Conservation (phyloP, 2,113 vertebrate genomes). For the Hydropotes inermis region DNA sequence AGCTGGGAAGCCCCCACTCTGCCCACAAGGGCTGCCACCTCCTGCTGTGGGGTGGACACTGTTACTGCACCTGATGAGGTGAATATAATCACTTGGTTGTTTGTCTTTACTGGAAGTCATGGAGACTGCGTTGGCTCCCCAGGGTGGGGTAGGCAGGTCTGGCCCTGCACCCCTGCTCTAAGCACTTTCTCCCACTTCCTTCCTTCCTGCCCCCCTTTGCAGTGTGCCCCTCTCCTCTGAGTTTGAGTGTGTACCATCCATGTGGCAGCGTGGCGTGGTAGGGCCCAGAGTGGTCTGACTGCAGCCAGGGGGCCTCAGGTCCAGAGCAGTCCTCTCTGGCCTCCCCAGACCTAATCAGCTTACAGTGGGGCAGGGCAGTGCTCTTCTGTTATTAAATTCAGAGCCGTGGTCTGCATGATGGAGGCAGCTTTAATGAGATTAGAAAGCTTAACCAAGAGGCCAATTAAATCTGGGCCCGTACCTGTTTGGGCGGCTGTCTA, state of each 20-base stretch:
- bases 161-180: not conserved
- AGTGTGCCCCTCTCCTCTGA: too few species aligned
- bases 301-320: not conserved
- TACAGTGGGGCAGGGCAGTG: slow-evolving; percentile 77
- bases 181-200: not conserved
- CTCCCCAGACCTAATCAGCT: slow-evolving; percentile 73
- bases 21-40: not conserved
- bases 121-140: not conserved
- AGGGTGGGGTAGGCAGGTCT: not conserved
- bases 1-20: not conserved
- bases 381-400: slow-evolving; percentile 80
- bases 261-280: not conserved
- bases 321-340: not conserved
- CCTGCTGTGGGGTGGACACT: not conserved
- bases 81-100: not conserved
- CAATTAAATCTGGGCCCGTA: slow-evolving; percentile 83
- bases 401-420: slow-evolving; percentile 77
- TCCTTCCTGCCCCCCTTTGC: not conserved
- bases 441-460: slow-evolving; percentile 86
- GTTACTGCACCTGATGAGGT: not conserved
- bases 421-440: slow-evolving; percentile 87
- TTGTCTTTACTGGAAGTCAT: not conserved
- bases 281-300: not conserved
- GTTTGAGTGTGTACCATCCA: not conserved
- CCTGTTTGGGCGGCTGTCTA: slow-evolving; percentile 84